phyloP scores from a whole-genome alignment of 2,113 vertebrate species.

The Uria aalge region DNA sequence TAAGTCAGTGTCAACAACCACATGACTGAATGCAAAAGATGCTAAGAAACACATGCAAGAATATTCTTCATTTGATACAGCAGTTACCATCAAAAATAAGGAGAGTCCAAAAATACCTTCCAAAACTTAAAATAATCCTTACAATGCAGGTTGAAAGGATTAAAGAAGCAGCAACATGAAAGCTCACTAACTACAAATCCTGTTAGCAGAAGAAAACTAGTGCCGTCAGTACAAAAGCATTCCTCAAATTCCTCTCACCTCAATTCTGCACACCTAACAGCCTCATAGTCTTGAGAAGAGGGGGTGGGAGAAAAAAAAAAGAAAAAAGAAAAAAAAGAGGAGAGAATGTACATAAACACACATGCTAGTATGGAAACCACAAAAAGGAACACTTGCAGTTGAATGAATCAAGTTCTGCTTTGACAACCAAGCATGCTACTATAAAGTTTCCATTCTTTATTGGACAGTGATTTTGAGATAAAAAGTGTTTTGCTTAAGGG shows the following conservation, averaged over 20 bases:
- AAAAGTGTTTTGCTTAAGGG: background rate
- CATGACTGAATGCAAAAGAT: background rate
- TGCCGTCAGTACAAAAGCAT: background rate
- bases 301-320: background rate
- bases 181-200: background rate
- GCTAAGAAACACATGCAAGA: background rate
- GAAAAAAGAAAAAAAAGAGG: background rate
- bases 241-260: background rate
- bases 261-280: background rate
- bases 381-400: background rate
- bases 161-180: background rate
- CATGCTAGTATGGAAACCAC: background rate
- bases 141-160: background rate
- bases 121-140: background rate
- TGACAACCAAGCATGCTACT: background rate
- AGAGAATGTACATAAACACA: background rate
- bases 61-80: background rate
- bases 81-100: background rate
- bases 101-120: background rate
- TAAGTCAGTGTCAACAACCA: background rate
- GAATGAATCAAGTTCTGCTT: background rate
- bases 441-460: background rate
- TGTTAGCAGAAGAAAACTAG: background rate
- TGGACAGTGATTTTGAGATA: background rate
- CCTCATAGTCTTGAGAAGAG: background rate